Evolutionary conservation across 2,113 vertebrate species (phyloP).

Genomic region (Jaculus jaculus): DNA sequence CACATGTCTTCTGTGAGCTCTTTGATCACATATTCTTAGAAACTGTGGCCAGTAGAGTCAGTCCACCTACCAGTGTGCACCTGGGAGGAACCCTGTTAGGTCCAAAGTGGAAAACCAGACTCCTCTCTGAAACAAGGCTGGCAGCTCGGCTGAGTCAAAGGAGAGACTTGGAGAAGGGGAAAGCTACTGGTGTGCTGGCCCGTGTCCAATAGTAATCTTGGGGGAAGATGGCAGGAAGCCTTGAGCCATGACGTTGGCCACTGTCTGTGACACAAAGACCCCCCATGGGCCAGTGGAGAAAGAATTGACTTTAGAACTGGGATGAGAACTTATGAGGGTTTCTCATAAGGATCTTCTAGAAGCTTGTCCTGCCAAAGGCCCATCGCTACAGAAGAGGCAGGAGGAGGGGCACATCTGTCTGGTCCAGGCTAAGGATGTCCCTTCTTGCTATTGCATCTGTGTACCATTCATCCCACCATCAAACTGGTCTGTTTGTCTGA

Average conservation of each 20-base stretch:
- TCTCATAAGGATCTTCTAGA: rapidly evolving
- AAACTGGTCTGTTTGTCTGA: background rate
- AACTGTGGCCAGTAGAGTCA: rapidly evolving
- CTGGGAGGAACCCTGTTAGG: rapidly evolving
- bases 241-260: rapidly evolving
- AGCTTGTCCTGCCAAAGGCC: background rate
- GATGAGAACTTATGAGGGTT: rapidly evolving
- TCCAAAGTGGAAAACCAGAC: background rate
- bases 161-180: rapidly evolving
- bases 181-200: background rate
- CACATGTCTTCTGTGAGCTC: rapidly evolving
- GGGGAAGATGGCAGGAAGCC: background rate
- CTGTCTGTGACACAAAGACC: too few species aligned
- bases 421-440: rapidly evolving
- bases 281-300: rapidly evolving
- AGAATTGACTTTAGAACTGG: rapidly evolving
- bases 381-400: rapidly evolving
- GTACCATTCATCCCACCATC: rapidly evolving
- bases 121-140: background rate
- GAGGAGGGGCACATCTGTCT: background rate
- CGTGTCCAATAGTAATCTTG: background rate
- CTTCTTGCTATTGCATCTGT: background rate
- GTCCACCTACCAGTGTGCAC: rapidly evolving
- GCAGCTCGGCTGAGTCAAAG: rapidly evolving
- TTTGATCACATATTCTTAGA: background rate